Percentiles rank a stretch among this genome's conserved stretches.
phyloP scores from a whole-genome alignment of 1,140 invertebrate species.

The Odontomachus brunneus region DNA sequence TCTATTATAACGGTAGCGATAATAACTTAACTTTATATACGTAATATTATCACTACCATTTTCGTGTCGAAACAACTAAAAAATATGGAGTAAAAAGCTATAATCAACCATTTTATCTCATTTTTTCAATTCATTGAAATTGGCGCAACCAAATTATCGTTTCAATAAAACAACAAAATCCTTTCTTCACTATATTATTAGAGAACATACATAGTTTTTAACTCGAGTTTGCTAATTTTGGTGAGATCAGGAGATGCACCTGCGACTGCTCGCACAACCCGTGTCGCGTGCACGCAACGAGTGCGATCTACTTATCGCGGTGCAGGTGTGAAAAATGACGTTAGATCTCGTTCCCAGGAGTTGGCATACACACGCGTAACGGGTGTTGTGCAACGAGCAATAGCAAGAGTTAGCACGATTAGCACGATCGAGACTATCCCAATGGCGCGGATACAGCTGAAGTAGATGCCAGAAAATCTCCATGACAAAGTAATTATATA shows the following conservation, averaged over 20 bases:
- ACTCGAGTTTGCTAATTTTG: not conserved
- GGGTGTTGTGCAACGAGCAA: slow-evolving; percentile 48
- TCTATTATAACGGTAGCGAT: too few relatives aligned
- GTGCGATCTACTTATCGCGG: slow-evolving; percentile 13
- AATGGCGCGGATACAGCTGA: slow-evolving; percentile 8
- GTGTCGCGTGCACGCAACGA: not conserved
- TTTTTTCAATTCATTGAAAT: too few relatives aligned
- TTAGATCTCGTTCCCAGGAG: slow-evolving; percentile 42
- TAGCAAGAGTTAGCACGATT: slow-evolving; percentile 39
- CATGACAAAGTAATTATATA: slow-evolving; percentile 53
- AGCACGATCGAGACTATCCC: slow-evolving; percentile 29
- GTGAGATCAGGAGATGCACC: not conserved
- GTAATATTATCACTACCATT: too few relatives aligned
- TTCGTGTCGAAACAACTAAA: too few relatives aligned
- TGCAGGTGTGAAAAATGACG: slow-evolving; percentile 47
- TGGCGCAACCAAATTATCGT: too few relatives aligned
- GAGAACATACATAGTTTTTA: too few relatives aligned
- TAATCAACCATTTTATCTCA: too few relatives aligned
- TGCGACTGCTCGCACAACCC: not conserved
- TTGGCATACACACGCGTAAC: slow-evolving; percentile 13
- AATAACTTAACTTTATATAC: too few relatives aligned
- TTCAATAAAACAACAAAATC: too few relatives aligned
- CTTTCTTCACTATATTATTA: too few relatives aligned
- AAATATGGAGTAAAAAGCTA: too few relatives aligned
- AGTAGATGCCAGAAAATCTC: not conserved